These are phyloP conservation scores for Cheilosia vulpina DNA, from an alignment of 2,888 invertebrate species.

Conservation along the genomic window DNA sequence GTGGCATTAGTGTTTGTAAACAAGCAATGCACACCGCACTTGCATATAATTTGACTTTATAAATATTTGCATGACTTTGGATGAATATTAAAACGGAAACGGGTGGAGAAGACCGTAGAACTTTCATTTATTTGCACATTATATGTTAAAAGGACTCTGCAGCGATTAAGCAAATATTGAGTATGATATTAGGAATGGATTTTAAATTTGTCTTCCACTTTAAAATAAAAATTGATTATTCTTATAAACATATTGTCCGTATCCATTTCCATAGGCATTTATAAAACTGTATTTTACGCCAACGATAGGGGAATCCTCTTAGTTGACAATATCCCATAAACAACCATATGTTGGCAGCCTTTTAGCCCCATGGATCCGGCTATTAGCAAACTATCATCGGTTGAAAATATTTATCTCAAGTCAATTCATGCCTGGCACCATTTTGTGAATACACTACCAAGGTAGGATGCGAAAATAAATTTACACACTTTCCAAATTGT, in stretches of 20 bases:
- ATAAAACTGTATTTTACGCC: too few relatives aligned
- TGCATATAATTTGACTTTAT: slow-evolving; percentile 24
- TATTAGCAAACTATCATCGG: slow-evolving; percentile 39
- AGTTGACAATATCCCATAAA: not conserved
- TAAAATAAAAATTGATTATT: not conserved
- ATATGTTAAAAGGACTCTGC: not conserved
- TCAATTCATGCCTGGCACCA: slow-evolving; percentile 5
- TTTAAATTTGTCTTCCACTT: too few relatives aligned
- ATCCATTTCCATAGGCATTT: not conserved
- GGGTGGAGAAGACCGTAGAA: not conserved
- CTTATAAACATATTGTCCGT: not conserved
- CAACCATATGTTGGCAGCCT: not conserved
- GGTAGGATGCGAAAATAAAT: not conserved
- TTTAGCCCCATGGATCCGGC: not conserved
- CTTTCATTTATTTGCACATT: too few relatives aligned
- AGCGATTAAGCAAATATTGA: not conserved
- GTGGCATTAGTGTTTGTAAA: not conserved
- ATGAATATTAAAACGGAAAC: slow-evolving; percentile 5
- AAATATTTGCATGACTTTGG: slow-evolving; percentile 18
- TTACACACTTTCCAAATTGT: slow-evolving; percentile 7
- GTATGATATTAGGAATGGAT: not conserved
- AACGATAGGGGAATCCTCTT: not conserved
- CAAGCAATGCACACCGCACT: not conserved
- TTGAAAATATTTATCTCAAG: slow-evolving; percentile 6
- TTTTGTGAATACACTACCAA: slow-evolving; percentile 5